Base-by-base conservation (phyloP, 2,113 vertebrate genomes). In the Scopus umbretta region DNA sequence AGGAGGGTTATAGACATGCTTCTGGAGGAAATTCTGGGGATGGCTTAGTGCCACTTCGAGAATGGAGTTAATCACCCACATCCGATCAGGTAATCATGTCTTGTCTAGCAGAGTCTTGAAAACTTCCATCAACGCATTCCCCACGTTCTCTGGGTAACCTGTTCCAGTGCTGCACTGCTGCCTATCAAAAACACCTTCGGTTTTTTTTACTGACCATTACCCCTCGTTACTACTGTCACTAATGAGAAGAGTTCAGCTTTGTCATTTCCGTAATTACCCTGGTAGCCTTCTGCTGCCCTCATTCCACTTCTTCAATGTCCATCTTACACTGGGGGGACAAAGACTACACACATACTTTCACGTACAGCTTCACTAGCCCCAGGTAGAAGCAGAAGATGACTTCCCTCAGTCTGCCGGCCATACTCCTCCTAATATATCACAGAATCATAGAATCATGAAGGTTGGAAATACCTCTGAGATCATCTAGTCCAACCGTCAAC, bases 121-220 rank as follows among this genome's bases (percentile, higher is more conserved):
- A 73, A 49, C 4, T 14, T 83, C 27, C 2, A 1, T n/a, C 32
- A 83, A 27, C 0, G 0, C 13, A 40, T 65, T 68, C 36, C 66
- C 17, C 11, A 53, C 20, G 10, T 70, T 66, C 26, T 52, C 22
- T 42, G 11, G 4, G 15, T 71, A 53, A 84, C 7, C 7, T 50
- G 13, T 53, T 84, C 16, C 40, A 68, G 16, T 52, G 16, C 12
- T 65, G 26, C 50, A 49, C 16, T 65, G 11, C 30, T 26, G 55
- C 76, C 26, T n/a, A 11, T 7, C 11, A 87, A 42, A 95, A 87
- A 49, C 13, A 3, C 4, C 13, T 43, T 59, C 13, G 1, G 1
- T 71, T 38, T 50, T 56, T 56, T 84, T 34, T 49, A 23, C 23
- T 32, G 20, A 34, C 29, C 9, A 14, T 40, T 43, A 70, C 22